Evolutionary conservation across 2,113 vertebrate genomes (phyloP), one percentile per base, ranked within the genome.

Genomic region (Antigone vipio): DNA sequence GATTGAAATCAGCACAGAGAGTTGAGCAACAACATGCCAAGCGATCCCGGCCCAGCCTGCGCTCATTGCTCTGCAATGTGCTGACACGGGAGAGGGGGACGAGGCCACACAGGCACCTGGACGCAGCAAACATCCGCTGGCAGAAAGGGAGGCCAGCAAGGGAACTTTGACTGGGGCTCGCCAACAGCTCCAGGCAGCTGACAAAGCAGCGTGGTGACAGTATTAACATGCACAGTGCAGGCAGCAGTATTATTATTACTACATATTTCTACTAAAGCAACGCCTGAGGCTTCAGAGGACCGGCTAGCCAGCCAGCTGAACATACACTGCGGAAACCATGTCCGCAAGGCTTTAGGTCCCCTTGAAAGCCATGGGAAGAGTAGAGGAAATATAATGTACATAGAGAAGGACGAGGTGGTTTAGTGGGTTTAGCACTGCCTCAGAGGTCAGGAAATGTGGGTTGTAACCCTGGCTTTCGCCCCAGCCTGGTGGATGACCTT

Each of bases 401-500:
- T 15, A 32, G 50, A 89, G 93, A 64, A 85, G 87, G 74, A 89
- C 74, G 69, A 73, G 55, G 58, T 53, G 73, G 32, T 89, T 94
- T 87, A 81, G 68, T 50, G 83, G 86, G 74, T 68, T 95, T 91
- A 93, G 86, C 34, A 9, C 53, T 79, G 58, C 89, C 74, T 79
- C 84, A 93, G 83, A 95, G 94, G 84, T 92, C 96, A 97, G 92
- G 96, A 96, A 97, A 96, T 78, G 80, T 89, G 86, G 94, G 62
- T 91, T 96, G 92, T 89, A 92, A 93, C 92, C 92, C 91, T 74
- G 86, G 91, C 80, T 89, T 91, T 84, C 44, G 74, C 66, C 80
- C 77, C 80, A 92, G 92, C 85, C 86, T 95, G 94, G 92, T 85
- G 62, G 66, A 78, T 95, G 95, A 96, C 97, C 96, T 97, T 81